Conservation (phyloP, 2,888 invertebrate species). For the Apantesis nais region DNA sequence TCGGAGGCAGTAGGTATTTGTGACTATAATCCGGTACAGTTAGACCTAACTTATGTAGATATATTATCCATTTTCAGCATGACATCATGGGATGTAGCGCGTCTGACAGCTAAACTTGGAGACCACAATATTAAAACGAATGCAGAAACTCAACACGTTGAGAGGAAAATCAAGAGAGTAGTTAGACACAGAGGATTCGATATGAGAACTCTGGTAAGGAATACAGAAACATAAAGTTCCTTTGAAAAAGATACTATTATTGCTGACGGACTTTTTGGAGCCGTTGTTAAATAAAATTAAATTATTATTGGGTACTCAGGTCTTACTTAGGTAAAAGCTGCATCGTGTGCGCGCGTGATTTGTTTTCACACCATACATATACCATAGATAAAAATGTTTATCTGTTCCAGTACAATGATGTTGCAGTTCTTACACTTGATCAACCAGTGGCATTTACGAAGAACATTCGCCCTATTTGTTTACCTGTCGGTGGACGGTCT, state of each 20-base stretch:
- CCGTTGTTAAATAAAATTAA: background rate
- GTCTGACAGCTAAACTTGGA: slow-evolving; percentile 92
- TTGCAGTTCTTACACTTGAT: slow-evolving; percentile 92
- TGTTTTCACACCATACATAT: background rate
- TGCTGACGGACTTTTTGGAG: background rate
- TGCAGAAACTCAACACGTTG: slow-evolving; percentile 90
- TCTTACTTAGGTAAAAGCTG: no score
- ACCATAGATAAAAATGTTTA: background rate
- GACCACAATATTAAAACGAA: slow-evolving; percentile 93
- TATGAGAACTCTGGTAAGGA: slow-evolving; percentile 90
- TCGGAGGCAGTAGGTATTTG: no score
- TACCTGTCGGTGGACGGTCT: slow-evolving; percentile 86
- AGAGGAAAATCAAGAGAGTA: slow-evolving; percentile 92
- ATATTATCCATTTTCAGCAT: slow-evolving; percentile 85
- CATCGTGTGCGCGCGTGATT: no score
- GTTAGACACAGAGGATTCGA: slow-evolving; percentile 95
- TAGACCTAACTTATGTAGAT: background rate
- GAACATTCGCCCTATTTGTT: slow-evolving; percentile 91
- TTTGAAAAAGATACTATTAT: background rate
- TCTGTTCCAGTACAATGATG: slow-evolving; percentile 91
- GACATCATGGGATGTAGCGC: slow-evolving; percentile 95
- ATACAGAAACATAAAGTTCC: background rate
- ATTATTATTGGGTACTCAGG: no score
- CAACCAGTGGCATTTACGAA: slow-evolving; percentile 90
- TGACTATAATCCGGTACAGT: background rate